Evolutionary conservation across 2,113 vertebrate species (phyloP).

Genomic region (Microtus montanus): DNA sequence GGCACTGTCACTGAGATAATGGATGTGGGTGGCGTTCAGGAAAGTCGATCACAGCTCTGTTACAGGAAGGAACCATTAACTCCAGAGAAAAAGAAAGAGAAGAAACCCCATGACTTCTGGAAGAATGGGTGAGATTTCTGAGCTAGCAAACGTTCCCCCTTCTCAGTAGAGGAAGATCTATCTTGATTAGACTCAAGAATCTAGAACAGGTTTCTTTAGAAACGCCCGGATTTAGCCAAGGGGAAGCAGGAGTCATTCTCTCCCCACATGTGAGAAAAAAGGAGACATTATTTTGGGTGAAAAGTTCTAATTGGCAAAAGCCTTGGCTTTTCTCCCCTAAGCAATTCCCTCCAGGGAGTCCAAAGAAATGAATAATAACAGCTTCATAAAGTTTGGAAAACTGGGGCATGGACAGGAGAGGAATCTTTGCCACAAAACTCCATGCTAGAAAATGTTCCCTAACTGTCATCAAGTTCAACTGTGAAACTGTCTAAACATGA

Average conservation of each 20-base stretch:
- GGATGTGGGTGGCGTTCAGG: conserved; percentile 56
- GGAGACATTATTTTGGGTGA: not conserved
- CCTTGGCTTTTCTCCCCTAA: conserved; percentile 7
- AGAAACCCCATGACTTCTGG: conserved; percentile 37
- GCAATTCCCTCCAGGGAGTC: not conserved
- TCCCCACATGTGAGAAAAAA: not conserved
- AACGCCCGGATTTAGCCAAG: not conserved
- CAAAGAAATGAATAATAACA: conserved; percentile 40
- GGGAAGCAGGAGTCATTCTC: not conserved
- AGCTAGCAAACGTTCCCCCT: conserved; percentile 11
- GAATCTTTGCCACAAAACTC: not conserved
- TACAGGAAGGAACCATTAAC: conserved; percentile 68
- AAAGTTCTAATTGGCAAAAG: not conserved
- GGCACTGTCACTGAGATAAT: conserved; percentile 64
- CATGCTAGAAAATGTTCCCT: not conserved
- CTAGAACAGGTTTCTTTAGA: conserved; percentile 7
- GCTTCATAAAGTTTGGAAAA: conserved; percentile 30
- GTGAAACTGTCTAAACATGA: not conserved
- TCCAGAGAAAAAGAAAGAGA: conserved; percentile 36
- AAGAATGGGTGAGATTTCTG: not conserved
- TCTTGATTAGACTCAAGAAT: conserved; percentile 13
- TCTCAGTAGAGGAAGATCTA: not conserved
- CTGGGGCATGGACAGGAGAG: not conserved
- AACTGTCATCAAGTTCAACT: not conserved
- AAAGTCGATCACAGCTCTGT: conserved; percentile 60